Evolutionary conservation across 2,113 vertebrate genomes (phyloP), one percentile per base, ranked within the genome.

Genomic region (Silurus asotus): DNA sequence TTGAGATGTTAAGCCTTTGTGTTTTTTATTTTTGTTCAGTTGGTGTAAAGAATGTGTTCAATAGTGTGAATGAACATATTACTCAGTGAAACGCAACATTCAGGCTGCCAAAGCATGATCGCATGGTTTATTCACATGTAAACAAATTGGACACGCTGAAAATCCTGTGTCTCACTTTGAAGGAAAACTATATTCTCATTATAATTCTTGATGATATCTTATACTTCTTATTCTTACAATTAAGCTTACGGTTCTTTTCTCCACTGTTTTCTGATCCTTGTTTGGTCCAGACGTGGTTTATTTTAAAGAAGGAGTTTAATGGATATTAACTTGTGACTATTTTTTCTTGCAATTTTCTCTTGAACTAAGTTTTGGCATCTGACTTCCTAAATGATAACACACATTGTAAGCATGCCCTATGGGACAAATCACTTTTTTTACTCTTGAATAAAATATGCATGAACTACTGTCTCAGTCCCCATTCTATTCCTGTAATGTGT

Each of bases 371-470:
- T 95, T 95, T 95, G 92, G 92, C 94, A 95, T 95, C 93, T 94
- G 93, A 95, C 93, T 95, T 95, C 94, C 91, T 95, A 92, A 94
- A 94, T 92, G 93, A 95, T 94, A 86, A 94, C 93, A 95, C 94
- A 95, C 93, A 95, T 93, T 95, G 94, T 96, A 95, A 95, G 95
- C 95, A 96, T 96, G 95, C 94, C 94, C 95, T 96, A 95, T 96
- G 95, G 95, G 95, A 96, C 94, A 93, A 94, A 94, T 95, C 94
- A 94, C 93, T 94, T 95, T 96, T 95, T 96, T 95, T 96, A 96
- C 95, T 96, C 94, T 96, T 96, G 95, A 96, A 96, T 96, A 96
- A 96, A 96, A 96, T 95, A 95, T 96, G 95, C 95, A 96, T 96
- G 95, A 95, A 94, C 90, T 93, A 94, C 88, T 10, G 69, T 67